Conservation (phyloP, 2,113 vertebrate species). For the Trachemys scripta region DNA sequence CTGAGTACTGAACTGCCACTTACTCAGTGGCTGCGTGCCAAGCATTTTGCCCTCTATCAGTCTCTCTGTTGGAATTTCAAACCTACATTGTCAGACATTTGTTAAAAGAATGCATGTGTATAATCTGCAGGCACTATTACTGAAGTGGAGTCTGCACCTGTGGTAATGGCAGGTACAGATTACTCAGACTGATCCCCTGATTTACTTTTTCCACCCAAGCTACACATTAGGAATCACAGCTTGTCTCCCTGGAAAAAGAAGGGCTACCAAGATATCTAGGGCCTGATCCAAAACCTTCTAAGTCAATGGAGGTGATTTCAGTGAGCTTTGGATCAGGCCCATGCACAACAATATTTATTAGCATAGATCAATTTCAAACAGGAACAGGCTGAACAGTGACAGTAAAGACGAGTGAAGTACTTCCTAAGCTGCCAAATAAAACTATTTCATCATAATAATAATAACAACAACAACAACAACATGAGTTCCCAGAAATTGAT, state of each 20-base stretch:
- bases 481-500: background rate
- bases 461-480: background rate
- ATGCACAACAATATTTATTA: background rate
- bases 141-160: background rate
- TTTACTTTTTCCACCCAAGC: too few species aligned
- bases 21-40: conserved; percentile 6
- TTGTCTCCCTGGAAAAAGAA: too few species aligned
- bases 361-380: background rate
- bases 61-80: background rate
- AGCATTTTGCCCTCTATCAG: background rate
- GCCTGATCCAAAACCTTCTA: too few species aligned
- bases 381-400: background rate
- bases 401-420: background rate
- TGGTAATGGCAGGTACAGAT: background rate
- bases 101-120: background rate
- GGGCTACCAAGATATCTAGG: too few species aligned
- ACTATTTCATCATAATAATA: background rate
- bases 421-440: background rate
- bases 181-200: background rate
- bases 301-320: background rate
- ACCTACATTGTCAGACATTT: background rate
- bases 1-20: background rate
- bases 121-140: background rate
- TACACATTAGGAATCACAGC: too few species aligned
- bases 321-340: background rate